Evolutionary conservation across 2,113 vertebrate species (phyloP).

Genomic region (Speoplatyrhinus poulsoni): DNA sequence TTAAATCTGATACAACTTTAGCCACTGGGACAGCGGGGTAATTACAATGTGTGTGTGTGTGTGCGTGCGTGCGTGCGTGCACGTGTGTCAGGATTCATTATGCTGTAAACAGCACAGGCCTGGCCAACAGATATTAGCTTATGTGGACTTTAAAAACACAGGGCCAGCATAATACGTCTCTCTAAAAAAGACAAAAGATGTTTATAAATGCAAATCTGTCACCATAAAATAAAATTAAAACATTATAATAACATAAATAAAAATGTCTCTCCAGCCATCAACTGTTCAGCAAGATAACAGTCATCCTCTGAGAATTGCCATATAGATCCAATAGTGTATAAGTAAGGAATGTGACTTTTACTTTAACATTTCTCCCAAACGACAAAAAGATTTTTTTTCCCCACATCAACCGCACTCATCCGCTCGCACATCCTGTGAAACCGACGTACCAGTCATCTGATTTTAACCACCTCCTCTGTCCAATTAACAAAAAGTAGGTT

Average conservation of each 20-base stretch:
- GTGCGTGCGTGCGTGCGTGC: neutral
- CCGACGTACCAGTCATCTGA: slow-evolving; percentile 71
- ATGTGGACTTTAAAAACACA: slow-evolving; percentile 12
- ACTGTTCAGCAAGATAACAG: slow-evolving; percentile 35
- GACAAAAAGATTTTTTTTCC: slow-evolving; percentile 36
- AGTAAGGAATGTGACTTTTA: slow-evolving; percentile 46
- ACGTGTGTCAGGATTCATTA: no score
- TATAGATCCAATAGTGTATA: slow-evolving; percentile 18
- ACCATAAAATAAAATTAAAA: slow-evolving; percentile 23
- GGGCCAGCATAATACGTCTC: slow-evolving; percentile 8
- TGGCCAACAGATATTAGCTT: slow-evolving; percentile 35
- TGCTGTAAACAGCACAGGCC: no score
- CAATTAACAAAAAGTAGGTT: slow-evolving; percentile 82
- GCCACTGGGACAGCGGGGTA: neutral
- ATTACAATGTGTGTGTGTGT: neutral
- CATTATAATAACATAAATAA: neutral
- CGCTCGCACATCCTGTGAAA: slow-evolving; percentile 59
- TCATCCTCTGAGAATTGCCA: slow-evolving; percentile 27
- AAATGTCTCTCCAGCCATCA: slow-evolving; percentile 24
- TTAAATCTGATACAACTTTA: neutral
- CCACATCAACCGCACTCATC: slow-evolving; percentile 27
- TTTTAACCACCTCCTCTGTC: slow-evolving; percentile 76
- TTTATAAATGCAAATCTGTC: slow-evolving; percentile 23
- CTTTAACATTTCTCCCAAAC: slow-evolving; percentile 34
- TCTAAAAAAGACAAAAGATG: neutral